phyloP scores from a whole-genome alignment of 1,140 invertebrate species.

The Papilio dardanus region DNA sequence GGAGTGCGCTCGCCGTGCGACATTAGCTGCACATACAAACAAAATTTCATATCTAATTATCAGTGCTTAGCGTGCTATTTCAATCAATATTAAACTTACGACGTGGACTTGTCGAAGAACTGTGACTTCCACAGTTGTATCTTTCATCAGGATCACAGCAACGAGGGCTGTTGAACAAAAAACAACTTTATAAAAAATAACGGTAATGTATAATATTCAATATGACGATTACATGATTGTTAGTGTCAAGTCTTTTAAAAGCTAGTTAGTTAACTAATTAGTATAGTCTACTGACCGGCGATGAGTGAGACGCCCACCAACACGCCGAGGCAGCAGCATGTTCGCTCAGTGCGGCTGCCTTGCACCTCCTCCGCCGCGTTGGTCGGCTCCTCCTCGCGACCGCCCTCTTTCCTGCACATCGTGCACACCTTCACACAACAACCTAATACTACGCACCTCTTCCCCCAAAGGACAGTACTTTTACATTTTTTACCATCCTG shows the following conservation, averaged over 20 bases:
- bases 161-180: slow-evolving; percentile 67
- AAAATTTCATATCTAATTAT: neutral
- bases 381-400: slow-evolving; percentile 75
- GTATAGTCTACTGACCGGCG: slow-evolving; percentile 62
- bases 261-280: neutral
- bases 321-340: slow-evolving; percentile 80
- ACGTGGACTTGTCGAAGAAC: slow-evolving; percentile 79
- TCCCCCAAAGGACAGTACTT: neutral
- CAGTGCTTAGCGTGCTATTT: too few relatives aligned
- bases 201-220: too few relatives aligned
- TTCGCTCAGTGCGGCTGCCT: slow-evolving; percentile 74
- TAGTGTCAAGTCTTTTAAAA: neutral
- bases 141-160: slow-evolving; percentile 79
- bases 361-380: slow-evolving; percentile 65
- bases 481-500: too few relatives aligned
- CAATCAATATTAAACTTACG: too few relatives aligned
- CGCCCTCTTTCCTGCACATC: slow-evolving; percentile 74
- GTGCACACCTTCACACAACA: slow-evolving; percentile 29
- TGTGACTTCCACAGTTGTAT: slow-evolving; percentile 73
- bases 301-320: slow-evolving; percentile 80
- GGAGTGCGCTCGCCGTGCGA: slow-evolving; percentile 83
- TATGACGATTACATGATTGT: neutral
- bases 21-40: slow-evolving; percentile 69
- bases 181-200: neutral
- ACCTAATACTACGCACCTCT: neutral